These are phyloP conservation scores for Teleiodes luculella DNA, from an alignment of 2,888 invertebrate species.

Conservation along the genomic window DNA sequence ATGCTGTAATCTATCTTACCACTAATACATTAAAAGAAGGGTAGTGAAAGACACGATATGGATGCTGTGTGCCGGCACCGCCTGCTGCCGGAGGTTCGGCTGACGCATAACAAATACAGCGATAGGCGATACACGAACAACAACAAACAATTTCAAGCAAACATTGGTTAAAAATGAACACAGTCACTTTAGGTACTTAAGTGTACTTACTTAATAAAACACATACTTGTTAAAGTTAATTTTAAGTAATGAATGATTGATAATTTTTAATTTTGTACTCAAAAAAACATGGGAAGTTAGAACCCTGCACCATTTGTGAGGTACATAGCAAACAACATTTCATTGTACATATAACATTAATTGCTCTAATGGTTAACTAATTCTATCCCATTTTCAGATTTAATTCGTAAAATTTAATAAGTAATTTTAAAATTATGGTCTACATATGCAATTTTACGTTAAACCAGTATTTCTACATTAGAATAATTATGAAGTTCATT, in stretches of 20 bases:
- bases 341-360: neutral
- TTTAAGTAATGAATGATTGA: slow-evolving; percentile 7
- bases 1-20: neutral
- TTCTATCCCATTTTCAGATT: neutral
- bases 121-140: neutral
- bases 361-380: neutral
- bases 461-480: neutral
- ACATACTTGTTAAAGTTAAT: slow-evolving; percentile 4
- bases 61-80: neutral
- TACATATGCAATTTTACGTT: neutral
- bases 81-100: neutral
- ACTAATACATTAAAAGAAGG: neutral
- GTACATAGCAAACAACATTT: neutral
- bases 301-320: slow-evolving; percentile 9
- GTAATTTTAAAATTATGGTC: too few relatives aligned
- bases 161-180: slow-evolving; percentile 2
- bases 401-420: neutral
- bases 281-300: slow-evolving; percentile 8
- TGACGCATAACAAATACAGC: slow-evolving; percentile 17
- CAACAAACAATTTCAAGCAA: neutral
- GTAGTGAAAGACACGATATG: neutral
- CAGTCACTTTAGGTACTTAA: neutral
- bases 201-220: neutral
- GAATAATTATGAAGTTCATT: neutral
- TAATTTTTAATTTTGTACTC: slow-evolving; percentile 12